Base-by-base conservation (phyloP, 2,888 invertebrate genomes). In the Germaria angustata region DNA sequence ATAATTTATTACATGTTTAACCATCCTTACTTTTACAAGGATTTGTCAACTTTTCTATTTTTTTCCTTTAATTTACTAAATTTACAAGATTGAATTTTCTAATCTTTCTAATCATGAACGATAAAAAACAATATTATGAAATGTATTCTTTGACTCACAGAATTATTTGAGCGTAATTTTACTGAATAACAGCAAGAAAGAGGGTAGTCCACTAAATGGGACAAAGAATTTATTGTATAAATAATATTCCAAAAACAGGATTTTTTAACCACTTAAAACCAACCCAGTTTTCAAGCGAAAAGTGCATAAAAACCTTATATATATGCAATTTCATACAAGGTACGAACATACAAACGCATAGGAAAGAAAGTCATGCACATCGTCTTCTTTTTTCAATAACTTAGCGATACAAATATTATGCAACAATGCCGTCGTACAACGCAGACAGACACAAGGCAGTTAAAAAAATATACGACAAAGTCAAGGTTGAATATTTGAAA, bases 321-420 rank as follows among this genome's bases (percentile, higher is more conserved):
- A n/a, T n/a, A n/a, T n/a, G n/a, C n/a, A n/a, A n/a, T n/a, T n/a
- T n/a, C 36, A 15, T 13, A 28, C 15, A 32, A 28, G 2, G 13
- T 44, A 17, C 17, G 7, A 11, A 61, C 5, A 28, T 9, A 28
- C 41, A 61, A 2, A 51, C 53, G 15, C 36, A 22, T 7, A 24
- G 4, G n/a, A 72, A 75, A 39, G 20, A 78, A 76, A 39, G 28
- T 28, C 24, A 46, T 51, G 7, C 63, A 57, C 24, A 71, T 36
- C 28, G 44, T 46, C 57, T 44, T 41, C 53, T 76, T 59, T 36
- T 55, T n/a, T 32, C 41, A 22, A 66, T 51, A 49, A 65, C 28
- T 51, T 61, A 77, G 41, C 68, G 32, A 68, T 20, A 68, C 32
- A 76, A 28, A 57, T 57, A 77, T 77, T 81, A 77, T 81, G 72